Evolutionary conservation across 2,797 vertebrate species (phyloP).

Genomic region (Bradypodion pumilum): DNA sequence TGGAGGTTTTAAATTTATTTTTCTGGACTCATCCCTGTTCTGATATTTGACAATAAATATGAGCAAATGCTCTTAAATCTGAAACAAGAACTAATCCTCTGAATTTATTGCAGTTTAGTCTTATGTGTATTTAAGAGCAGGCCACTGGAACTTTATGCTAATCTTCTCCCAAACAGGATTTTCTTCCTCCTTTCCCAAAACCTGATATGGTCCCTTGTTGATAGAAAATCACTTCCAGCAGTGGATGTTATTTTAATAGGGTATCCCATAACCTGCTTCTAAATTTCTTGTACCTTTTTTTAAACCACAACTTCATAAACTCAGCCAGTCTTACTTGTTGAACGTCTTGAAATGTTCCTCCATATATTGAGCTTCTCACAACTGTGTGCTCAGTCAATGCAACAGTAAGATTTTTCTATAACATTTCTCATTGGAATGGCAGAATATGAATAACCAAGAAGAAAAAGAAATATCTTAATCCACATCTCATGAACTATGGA

Average conservation of each 20-base stretch:
- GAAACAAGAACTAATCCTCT: no score
- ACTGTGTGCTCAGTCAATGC: no score
- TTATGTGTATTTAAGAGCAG: neutral
- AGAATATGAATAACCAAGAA: no score
- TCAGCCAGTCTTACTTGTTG: no score
- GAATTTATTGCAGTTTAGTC: neutral
- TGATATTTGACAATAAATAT: neutral
- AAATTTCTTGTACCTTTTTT: neutral
- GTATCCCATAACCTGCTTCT: neutral
- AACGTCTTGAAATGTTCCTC: no score
- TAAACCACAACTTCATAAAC: neutral
- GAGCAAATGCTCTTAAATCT: neutral
- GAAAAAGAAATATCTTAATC: no score
- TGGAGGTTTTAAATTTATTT: neutral
- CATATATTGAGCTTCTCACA: no score
- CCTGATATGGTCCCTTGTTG: neutral
- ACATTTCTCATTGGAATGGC: no score
- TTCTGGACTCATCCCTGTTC: neutral
- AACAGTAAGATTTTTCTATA: no score
- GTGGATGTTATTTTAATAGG: neutral
- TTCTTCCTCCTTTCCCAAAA: neutral
- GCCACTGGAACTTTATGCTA: neutral
- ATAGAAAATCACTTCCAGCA: neutral
- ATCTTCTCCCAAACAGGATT: neutral
- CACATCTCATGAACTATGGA: no score